phyloP scores from a whole-genome alignment of 1,140 invertebrate species.

The Calycopis cecrops region DNA sequence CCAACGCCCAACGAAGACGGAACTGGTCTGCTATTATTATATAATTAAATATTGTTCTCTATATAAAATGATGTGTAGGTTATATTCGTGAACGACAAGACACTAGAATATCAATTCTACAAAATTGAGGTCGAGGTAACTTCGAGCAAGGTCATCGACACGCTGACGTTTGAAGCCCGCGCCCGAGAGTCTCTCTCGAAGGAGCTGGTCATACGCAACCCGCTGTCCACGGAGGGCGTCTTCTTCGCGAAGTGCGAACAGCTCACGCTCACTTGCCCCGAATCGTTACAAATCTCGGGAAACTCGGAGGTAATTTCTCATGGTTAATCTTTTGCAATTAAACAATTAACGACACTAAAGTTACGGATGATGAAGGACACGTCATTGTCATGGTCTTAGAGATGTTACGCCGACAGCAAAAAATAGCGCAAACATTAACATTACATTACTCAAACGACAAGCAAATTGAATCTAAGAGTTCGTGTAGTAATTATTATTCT shows the following conservation, averaged over 20 bases:
- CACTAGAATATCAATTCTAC: slow-evolving; percentile 60
- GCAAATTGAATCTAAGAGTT: too few species aligned
- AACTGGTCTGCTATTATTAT: too few species aligned
- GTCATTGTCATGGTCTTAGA: too few species aligned
- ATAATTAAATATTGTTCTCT: too few species aligned
- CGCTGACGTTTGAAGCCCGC: slow-evolving; percentile 41
- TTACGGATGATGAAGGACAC: too few species aligned
- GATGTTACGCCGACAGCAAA: too few species aligned
- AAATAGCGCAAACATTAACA: too few species aligned
- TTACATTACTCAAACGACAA: too few species aligned
- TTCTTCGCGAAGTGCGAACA: slow-evolving; percentile 42
- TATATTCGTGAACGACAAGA: slow-evolving; percentile 50
- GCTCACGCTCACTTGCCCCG: slow-evolving; percentile 39
- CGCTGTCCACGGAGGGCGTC: slow-evolving; percentile 36
- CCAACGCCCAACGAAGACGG: too few species aligned
- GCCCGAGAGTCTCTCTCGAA: slow-evolving; percentile 49
- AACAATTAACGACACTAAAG: too few species aligned
- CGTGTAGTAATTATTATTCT: too few species aligned
- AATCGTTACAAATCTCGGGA: slow-evolving; percentile 36
- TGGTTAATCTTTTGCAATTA: not conserved
- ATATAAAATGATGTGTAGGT: slow-evolving; percentile 33
- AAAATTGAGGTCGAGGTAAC: slow-evolving; percentile 42
- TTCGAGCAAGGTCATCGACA: slow-evolving; percentile 47
- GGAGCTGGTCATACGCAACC: slow-evolving; percentile 47
- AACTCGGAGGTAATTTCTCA: slow-evolving; percentile 47